Percentiles rank a stretch among this genome's conserved stretches.
phyloP scores from a whole-genome alignment of 2,113 vertebrate genomes.

The Ptychochromis oligacanthus region DNA sequence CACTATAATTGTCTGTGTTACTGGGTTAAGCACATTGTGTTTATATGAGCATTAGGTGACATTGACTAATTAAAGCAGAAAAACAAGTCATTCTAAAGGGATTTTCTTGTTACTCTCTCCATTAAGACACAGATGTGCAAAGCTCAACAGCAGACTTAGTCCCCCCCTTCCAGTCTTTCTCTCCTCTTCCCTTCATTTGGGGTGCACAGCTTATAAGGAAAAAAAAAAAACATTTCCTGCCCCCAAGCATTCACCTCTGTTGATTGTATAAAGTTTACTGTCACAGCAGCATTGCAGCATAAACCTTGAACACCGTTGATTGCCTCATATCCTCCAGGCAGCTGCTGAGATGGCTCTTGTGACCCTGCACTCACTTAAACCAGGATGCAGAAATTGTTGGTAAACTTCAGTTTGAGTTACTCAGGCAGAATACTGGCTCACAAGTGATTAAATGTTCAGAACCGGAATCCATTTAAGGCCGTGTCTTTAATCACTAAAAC shows the following conservation, averaged over 20 bases:
- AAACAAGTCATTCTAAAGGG: background rate
- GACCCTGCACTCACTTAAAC: constrained; percentile 5
- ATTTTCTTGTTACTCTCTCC: background rate
- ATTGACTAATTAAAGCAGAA: background rate
- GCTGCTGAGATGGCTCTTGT: background rate
- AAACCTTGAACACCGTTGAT: constrained; percentile 18
- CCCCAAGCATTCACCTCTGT: constrained; percentile 16
- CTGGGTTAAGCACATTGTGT: background rate
- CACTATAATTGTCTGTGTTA: background rate
- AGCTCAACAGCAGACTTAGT: background rate
- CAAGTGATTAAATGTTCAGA: constrained; percentile 15
- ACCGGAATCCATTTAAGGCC: background rate
- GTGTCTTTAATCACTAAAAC: constrained; percentile 26
- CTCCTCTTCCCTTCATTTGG: background rate
- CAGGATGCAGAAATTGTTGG: background rate
- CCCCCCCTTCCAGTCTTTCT: background rate
- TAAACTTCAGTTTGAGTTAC: background rate
- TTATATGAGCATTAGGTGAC: background rate
- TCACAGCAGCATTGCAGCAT: constrained; percentile 19
- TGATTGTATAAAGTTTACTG: constrained; percentile 10
- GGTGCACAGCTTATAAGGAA: constrained; percentile 6
- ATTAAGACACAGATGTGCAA: background rate
- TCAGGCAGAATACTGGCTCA: background rate
- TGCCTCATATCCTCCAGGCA: background rate
- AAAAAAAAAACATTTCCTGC: background rate